Evolutionary conservation across 2,797 vertebrate species (phyloP).

Genomic region (Chelon auratus): DNA sequence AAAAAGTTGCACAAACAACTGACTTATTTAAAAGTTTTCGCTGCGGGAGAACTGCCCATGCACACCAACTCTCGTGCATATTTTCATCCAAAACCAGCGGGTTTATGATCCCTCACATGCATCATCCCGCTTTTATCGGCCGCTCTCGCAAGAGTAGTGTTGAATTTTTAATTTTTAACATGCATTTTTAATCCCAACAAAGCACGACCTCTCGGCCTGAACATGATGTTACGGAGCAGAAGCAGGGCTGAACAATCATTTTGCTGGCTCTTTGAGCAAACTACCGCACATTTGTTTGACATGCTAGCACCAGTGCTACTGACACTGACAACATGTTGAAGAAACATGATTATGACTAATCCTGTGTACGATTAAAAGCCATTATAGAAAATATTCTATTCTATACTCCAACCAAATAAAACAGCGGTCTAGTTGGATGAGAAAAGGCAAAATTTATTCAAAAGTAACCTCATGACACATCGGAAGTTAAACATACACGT

Average conservation of each 20-base stretch:
- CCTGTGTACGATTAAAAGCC: background rate
- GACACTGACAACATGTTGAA: background rate
- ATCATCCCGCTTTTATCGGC: conserved; percentile 3
- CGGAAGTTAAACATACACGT: background rate
- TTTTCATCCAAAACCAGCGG: background rate
- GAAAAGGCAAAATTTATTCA: background rate
- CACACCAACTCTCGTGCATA: background rate
- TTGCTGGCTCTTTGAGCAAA: conserved; percentile 1
- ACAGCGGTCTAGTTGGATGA: background rate
- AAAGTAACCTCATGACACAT: background rate
- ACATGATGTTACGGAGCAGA: conserved; percentile 20
- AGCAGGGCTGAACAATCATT: conserved; percentile 3
- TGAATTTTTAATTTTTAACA: conserved; percentile 28
- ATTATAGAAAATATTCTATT: no score
- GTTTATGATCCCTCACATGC: conserved; percentile 4
- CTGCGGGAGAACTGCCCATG: background rate
- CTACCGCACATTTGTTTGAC: background rate
- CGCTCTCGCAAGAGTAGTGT: background rate
- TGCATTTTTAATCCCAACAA: conserved; percentile 30
- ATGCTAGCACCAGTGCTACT: background rate
- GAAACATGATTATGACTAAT: background rate
- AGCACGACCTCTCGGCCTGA: conserved; percentile 12
- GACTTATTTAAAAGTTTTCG: background rate
- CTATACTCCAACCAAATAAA: background rate
- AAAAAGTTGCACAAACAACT: background rate